phyloP scores from a whole-genome alignment of 2,797 vertebrate species.

The Benthosema pterotum region DNA sequence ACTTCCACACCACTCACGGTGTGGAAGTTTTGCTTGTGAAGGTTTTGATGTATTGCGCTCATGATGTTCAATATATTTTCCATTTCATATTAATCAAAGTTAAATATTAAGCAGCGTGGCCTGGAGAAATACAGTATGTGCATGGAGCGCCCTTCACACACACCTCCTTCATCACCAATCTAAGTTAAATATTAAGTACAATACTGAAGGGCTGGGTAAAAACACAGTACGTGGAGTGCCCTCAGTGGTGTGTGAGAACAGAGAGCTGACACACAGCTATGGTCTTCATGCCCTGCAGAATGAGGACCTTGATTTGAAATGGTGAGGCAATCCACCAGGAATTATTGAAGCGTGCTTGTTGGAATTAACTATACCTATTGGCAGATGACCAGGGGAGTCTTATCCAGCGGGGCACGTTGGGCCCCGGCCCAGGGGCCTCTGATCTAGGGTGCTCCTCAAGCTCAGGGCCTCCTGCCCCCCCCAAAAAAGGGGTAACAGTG shows the following conservation, averaged over 20 bases:
- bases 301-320: constrained; percentile 29
- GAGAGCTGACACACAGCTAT: constrained; percentile 30
- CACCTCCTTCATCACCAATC: too few relatives aligned
- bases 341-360: constrained; percentile 55
- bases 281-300: constrained; percentile 26
- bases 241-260: constrained; percentile 25
- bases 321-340: constrained; percentile 28
- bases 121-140: too few relatives aligned
- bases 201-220: constrained; percentile 10
- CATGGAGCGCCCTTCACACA: too few relatives aligned
- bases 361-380: too few relatives aligned
- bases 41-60: constrained; percentile 18
- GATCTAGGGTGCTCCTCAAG: too few relatives aligned
- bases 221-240: constrained; percentile 25
- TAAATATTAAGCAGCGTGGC: constrained; percentile 53
- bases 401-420: too few relatives aligned
- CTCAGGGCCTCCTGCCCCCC: too few relatives aligned
- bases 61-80: constrained; percentile 24
- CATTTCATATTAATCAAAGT: constrained; percentile 39
- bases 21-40: constrained; percentile 28
- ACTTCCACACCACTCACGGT: constrained; percentile 38
- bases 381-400: too few relatives aligned
- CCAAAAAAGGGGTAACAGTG: too few relatives aligned
- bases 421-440: too few relatives aligned
- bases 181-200: constrained; percentile 46